These are phyloP conservation scores for Sphyrna mokarran DNA, from an alignment of 2,113 vertebrate species.

Conservation along the genomic window DNA sequence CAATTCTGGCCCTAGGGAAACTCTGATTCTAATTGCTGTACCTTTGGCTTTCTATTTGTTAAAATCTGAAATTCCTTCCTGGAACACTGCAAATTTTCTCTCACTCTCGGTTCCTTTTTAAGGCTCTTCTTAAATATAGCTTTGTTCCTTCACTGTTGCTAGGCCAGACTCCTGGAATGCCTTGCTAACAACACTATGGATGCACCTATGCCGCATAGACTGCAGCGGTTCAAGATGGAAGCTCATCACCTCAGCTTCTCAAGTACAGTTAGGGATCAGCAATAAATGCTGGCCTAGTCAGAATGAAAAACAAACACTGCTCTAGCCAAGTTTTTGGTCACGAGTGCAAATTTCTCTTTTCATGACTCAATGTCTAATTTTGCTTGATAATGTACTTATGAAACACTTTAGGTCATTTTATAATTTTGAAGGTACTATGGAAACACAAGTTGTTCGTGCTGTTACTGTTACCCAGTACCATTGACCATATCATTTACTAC, in stretches of 20 bases:
- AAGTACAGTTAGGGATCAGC: no score
- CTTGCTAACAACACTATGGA: no score
- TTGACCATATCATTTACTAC: neutral
- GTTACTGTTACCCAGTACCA: neutral
- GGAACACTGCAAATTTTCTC: neutral
- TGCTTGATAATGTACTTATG: neutral
- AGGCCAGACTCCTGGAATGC: no score
- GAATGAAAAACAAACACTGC: no score
- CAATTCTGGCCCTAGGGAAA: neutral
- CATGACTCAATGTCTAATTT: neutral
- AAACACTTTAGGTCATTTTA: neutral
- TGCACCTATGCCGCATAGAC: no score
- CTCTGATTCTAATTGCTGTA: neutral
- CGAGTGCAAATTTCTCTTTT: neutral
- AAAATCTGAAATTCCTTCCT: neutral
- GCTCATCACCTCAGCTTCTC: no score
- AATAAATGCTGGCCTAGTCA: no score
- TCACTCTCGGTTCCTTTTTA: neutral
- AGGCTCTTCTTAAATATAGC: neutral
- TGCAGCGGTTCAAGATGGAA: no score
- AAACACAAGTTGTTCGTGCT: neutral
- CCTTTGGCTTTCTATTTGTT: neutral
- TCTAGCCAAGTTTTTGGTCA: neutral
- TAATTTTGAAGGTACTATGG: neutral
- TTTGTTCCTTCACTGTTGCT: no score